Evolutionary conservation across 2,888 invertebrate species (phyloP).

Genomic region (Eristalis tenax): DNA sequence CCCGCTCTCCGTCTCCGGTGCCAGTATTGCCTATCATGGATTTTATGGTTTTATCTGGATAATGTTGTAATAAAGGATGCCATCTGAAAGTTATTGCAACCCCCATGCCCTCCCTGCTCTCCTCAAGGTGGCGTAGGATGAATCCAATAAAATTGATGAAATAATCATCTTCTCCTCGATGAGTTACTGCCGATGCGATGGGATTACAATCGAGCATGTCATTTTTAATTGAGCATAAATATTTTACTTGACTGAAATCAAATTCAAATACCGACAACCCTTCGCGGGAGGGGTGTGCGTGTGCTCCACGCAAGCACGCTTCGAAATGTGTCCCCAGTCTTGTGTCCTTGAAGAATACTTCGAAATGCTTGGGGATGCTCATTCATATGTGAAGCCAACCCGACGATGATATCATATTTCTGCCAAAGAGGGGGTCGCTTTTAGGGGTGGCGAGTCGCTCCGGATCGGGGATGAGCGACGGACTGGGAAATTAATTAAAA

Average conservation of each 20-base stretch:
- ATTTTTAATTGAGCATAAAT: slow-evolving; percentile 9
- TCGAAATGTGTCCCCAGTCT: background rate
- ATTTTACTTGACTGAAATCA: slow-evolving; percentile 1
- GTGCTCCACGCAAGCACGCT: background rate
- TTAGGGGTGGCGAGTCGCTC: background rate
- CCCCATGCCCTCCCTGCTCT: background rate
- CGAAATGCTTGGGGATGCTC: background rate
- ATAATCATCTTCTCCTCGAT: slow-evolving; percentile 2
- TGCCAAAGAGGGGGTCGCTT: background rate
- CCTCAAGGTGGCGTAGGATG: background rate
- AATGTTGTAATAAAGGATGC: slow-evolving; percentile 33
- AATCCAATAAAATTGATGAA: background rate
- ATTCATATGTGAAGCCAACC: slow-evolving; percentile 4
- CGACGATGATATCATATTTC: slow-evolving; percentile 12
- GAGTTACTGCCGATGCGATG: background rate
- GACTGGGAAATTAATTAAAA: slow-evolving; percentile 24
- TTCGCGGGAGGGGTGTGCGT: background rate
- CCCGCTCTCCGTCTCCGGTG: background rate
- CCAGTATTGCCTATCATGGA: slow-evolving; percentile 35
- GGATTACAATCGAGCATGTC: background rate
- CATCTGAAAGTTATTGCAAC: slow-evolving; percentile 23
- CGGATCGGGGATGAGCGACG: background rate
- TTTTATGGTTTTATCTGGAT: slow-evolving; percentile 37
- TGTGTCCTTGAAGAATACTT: background rate
- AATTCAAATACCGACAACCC: background rate